Base-by-base conservation (phyloP, 2,888 invertebrate genomes). In the Hirtodrosophila confusa region DNA sequence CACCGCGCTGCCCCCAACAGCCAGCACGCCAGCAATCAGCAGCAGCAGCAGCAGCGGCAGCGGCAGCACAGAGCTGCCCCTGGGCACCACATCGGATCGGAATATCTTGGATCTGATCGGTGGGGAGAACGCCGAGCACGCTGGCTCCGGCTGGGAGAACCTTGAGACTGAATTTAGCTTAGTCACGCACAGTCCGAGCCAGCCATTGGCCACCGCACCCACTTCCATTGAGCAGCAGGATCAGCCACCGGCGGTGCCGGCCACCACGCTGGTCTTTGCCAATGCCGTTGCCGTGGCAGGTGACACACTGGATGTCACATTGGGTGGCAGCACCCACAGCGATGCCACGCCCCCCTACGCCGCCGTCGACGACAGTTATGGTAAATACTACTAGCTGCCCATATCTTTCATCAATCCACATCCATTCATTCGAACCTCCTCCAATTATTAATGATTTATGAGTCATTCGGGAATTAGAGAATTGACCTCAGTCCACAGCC, bases 221-320 rank as follows among this genome's bases (percentile, higher is more conserved):
- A 86, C 89, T 9, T 90, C 90, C 51, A 84, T 88, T 56, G 90
- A 90, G 71, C 90, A 90, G 50, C 90, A 90, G 61, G 90, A 90
- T 77, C 89, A 90, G 48, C 90, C 90, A 1, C 75, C 84, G 23
- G 69, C 77, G 4, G 69, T 90, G 39, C 90, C 90, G 10, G 82
- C 90, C 31, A 90, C 90, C 24, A 90, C 90, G 3, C 65, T 90
- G 57, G 79, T 88, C 10, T 89, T 90, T 58, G 77, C 88, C 50
- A 87, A 89, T 75, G 82, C 76, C 44, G 77, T 83, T 40, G 79
- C 78, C 43, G 65, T 82, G 37, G 83, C 84, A 10, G 80, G 80
- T 0, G 84, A 80, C 29, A 75, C 75, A 29, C 57, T 69, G 57
- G 77, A 73, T 11, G 39, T 66, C 11, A 53, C 57, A 5, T 11